Conservation (phyloP, 2,113 vertebrate genomes). For the Himantopus leucocephalus region DNA sequence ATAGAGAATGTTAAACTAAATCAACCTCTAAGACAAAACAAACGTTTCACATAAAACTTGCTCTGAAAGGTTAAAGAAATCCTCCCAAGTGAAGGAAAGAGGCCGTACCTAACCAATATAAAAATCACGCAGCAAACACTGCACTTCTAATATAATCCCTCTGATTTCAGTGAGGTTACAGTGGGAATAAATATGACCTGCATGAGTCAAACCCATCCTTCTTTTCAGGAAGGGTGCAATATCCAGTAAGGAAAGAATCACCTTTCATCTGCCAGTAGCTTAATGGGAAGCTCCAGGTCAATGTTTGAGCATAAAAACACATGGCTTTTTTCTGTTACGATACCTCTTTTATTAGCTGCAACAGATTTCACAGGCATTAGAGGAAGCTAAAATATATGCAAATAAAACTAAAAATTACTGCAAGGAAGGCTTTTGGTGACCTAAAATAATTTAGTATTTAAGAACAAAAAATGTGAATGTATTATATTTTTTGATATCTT, state of each 20-base stretch:
- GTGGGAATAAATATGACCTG: neutral
- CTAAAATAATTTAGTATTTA: neutral
- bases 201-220: neutral
- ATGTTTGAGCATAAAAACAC: neutral
- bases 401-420: neutral
- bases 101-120: neutral
- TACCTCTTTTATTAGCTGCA: neutral
- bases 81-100: neutral
- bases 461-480: neutral
- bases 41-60: neutral
- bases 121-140: neutral
- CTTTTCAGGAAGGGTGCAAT: neutral
- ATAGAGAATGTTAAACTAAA: constrained; percentile 7
- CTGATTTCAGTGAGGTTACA: neutral
- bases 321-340: neutral
- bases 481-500: neutral
- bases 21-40: neutral
- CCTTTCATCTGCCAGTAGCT: neutral
- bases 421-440: neutral
- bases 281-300: neutral
- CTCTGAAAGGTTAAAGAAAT: constrained; percentile 31
- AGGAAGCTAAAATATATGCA: neutral
- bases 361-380: neutral
- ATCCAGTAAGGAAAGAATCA: neutral
- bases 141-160: neutral